phyloP scores from a whole-genome alignment of 2,797 vertebrate species.

The Picus viridis region DNA sequence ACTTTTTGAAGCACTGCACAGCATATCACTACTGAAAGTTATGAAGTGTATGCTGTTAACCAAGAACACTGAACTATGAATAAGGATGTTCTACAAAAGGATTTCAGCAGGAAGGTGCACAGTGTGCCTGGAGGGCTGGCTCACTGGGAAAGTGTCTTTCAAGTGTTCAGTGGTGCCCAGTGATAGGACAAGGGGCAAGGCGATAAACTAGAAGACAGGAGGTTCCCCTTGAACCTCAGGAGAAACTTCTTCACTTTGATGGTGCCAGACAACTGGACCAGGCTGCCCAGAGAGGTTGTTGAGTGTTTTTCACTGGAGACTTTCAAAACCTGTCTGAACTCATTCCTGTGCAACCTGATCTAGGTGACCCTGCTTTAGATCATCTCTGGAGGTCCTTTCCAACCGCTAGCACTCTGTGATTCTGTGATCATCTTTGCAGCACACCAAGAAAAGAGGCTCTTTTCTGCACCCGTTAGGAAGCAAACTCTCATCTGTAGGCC shows the following conservation, averaged over 20 bases:
- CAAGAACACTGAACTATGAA: background rate
- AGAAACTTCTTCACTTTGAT: too few relatives aligned
- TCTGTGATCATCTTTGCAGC: background rate
- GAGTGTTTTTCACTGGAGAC: too few relatives aligned
- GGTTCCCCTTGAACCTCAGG: too few relatives aligned
- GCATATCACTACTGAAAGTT: background rate
- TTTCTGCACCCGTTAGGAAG: background rate
- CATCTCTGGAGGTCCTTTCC: too few relatives aligned
- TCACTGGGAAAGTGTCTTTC: background rate
- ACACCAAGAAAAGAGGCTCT: background rate
- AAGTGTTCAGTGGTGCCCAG: background rate
- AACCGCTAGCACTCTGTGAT: too few relatives aligned
- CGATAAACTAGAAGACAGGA: too few relatives aligned
- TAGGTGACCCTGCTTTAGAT: too few relatives aligned
- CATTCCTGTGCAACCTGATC: too few relatives aligned
- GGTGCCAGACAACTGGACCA: too few relatives aligned
- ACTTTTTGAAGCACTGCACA: background rate
- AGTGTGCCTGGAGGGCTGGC: background rate
- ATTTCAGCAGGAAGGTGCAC: background rate
- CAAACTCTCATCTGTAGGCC: background rate
- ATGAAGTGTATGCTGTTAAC: background rate
- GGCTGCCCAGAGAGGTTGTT: too few relatives aligned
- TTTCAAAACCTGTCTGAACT: too few relatives aligned
- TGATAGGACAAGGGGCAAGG: too few relatives aligned
- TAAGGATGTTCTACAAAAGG: background rate